These are phyloP conservation scores for Pogonognathellus flavescens DNA, from an alignment of 1,140 invertebrate genomes.

Conservation along the genomic window DNA sequence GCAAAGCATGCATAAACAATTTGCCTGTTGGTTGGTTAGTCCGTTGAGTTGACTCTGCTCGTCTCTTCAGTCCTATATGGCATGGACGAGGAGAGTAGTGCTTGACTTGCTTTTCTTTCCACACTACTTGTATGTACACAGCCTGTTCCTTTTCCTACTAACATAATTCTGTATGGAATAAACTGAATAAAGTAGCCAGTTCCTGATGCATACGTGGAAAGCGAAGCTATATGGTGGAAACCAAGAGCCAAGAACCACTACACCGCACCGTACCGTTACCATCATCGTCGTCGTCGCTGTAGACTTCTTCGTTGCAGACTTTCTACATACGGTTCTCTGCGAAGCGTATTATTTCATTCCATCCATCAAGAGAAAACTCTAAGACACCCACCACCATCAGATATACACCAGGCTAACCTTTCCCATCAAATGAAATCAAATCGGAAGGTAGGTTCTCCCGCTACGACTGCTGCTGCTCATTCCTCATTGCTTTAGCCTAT, in stretches of 20 bases:
- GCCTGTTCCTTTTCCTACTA: background rate
- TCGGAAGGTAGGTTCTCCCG: background rate
- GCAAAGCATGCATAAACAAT: constrained; percentile 47
- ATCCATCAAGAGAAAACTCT: too few relatives aligned
- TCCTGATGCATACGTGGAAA: too few relatives aligned
- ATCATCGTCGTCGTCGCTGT: too few relatives aligned
- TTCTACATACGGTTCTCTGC: too few relatives aligned
- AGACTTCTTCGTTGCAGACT: too few relatives aligned
- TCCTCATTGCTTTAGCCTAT: too few relatives aligned
- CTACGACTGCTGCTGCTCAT: too few relatives aligned
- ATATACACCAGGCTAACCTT: background rate
- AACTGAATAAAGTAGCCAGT: background rate
- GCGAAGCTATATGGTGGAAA: too few relatives aligned
- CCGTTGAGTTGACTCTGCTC: constrained; percentile 16
- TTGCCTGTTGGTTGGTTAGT: constrained; percentile 41
- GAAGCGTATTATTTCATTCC: too few relatives aligned
- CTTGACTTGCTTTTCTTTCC: constrained; percentile 16
- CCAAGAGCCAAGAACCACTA: too few relatives aligned
- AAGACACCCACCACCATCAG: too few relatives aligned
- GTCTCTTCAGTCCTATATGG: background rate
- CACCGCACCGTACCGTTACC: too few relatives aligned
- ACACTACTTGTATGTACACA: background rate
- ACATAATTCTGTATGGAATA: background rate
- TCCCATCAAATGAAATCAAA: constrained; percentile 38
- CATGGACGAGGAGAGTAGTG: background rate